Conservation (phyloP, 2,888 invertebrate species). For the Euproctis similis region DNA sequence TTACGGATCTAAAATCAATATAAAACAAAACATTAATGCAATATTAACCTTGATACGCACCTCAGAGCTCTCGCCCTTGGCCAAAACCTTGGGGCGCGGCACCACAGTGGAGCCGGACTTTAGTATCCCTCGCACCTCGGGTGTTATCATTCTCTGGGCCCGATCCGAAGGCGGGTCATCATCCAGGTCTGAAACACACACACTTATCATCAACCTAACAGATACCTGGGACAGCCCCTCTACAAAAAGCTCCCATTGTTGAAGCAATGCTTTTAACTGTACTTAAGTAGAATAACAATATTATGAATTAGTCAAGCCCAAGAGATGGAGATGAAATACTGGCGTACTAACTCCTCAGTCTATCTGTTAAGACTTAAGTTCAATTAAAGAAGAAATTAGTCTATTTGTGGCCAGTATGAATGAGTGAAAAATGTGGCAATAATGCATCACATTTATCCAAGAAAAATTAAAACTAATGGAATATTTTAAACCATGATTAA, state of each 20-base stretch:
- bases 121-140: constrained; percentile 72
- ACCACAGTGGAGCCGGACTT: constrained; percentile 69
- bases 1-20: too few species aligned
- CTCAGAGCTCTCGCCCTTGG: constrained; percentile 72
- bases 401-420: too few species aligned
- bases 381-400: too few species aligned
- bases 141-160: constrained; percentile 72
- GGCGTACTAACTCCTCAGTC: too few species aligned
- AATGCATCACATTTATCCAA: too few species aligned
- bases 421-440: too few species aligned
- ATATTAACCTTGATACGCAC: constrained; percentile 31
- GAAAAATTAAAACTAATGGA: too few species aligned
- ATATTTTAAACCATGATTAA: too few species aligned
- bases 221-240: not conserved
- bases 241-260: constrained; percentile 5
- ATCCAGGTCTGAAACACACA: constrained; percentile 48
- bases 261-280: constrained; percentile 11
- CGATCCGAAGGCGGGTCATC: constrained; percentile 66
- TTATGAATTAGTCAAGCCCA: constrained; percentile 23
- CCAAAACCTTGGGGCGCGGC: constrained; percentile 52
- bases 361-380: too few species aligned
- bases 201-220: not conserved
- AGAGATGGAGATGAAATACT: too few species aligned
- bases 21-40: too few species aligned
- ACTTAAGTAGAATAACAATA: too few species aligned